These are phyloP conservation scores for Chloebia gouldiae DNA, from an alignment of 2,113 vertebrate genomes.

Conservation along the genomic window DNA sequence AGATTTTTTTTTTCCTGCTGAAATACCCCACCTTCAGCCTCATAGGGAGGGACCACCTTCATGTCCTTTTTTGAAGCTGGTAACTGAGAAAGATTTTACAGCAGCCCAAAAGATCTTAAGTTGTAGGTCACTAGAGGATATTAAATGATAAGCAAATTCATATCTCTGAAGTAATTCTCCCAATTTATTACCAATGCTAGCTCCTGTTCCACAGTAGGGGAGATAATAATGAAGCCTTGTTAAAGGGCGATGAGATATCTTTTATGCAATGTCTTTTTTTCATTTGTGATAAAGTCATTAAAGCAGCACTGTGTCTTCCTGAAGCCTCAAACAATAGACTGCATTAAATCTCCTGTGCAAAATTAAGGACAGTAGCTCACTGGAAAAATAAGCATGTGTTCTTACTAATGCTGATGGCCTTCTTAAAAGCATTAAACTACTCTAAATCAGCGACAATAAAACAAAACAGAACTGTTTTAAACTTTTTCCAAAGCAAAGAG, in stretches of 20 bases:
- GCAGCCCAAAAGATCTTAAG: constrained; percentile 52
- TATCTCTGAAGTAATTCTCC: constrained; percentile 63
- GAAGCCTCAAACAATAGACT: constrained; percentile 40
- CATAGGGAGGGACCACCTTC: not conserved
- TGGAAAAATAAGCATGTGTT: constrained; percentile 27
- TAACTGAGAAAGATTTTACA: constrained; percentile 12
- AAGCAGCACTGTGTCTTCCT: constrained; percentile 37
- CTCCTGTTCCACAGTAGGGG: constrained; percentile 64
- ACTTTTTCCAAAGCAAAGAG: constrained; percentile 19
- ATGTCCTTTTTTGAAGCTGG: constrained; percentile 20
- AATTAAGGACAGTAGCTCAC: constrained; percentile 55
- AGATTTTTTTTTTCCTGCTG: not conserved
- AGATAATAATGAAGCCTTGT: constrained; percentile 63
- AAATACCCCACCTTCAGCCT: not conserved
- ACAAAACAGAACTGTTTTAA: not conserved
- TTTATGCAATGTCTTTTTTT: constrained; percentile 57
- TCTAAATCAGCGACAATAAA: not conserved
- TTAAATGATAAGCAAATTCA: constrained; percentile 69
- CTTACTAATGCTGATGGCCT: constrained; percentile 6
- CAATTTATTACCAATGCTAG: constrained; percentile 59
- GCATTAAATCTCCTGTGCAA: constrained; percentile 49
- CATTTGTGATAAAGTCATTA: constrained; percentile 66
- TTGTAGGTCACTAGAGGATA: constrained; percentile 51
- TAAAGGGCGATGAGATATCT: constrained; percentile 60
- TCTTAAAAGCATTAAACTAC: constrained; percentile 48